Evolutionary conservation across 2,888 invertebrate genomes (phyloP).

Genomic region (Cantharis rufa): DNA sequence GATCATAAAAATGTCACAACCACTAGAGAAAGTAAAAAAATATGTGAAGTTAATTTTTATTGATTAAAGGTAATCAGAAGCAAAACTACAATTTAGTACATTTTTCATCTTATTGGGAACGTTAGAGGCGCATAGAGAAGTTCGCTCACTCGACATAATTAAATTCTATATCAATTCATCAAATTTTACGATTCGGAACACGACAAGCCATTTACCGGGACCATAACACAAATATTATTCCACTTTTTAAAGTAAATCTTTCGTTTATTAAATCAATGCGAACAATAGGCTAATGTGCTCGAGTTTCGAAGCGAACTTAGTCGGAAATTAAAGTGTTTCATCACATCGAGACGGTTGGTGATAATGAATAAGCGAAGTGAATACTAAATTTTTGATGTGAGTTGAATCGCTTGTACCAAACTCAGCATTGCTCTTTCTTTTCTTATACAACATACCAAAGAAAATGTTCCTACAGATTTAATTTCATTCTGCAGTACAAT

Average conservation of each 20-base stretch:
- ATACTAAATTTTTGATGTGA: constrained; percentile 36
- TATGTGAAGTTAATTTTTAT: constrained; percentile 20
- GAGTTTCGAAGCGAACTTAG: constrained; percentile 35
- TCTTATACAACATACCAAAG: neutral
- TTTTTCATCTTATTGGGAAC: constrained; percentile 25
- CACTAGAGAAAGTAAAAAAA: constrained; percentile 11
- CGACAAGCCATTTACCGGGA: constrained; percentile 34
- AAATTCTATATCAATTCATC: constrained; percentile 43
- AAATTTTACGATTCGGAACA: constrained; percentile 39
- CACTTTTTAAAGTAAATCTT: constrained; percentile 43
- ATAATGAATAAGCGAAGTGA: constrained; percentile 37
- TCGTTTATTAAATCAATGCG: constrained; percentile 45
- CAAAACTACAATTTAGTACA: constrained; percentile 24
- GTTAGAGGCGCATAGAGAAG: constrained; percentile 22
- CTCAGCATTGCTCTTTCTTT: neutral
- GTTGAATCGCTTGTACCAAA: constrained; percentile 14
- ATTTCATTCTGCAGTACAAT: neutral
- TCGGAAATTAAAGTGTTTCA: constrained; percentile 48
- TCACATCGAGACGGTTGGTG: constrained; percentile 35
- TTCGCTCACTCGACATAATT: constrained; percentile 37
- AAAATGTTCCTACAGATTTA: neutral
- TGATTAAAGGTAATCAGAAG: constrained; percentile 22
- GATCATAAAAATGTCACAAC: neutral
- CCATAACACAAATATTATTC: constrained; percentile 41
- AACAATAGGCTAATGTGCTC: constrained; percentile 44